Base-by-base conservation (phyloP, 2,797 vertebrate genomes). In the Scarus forsteni region DNA sequence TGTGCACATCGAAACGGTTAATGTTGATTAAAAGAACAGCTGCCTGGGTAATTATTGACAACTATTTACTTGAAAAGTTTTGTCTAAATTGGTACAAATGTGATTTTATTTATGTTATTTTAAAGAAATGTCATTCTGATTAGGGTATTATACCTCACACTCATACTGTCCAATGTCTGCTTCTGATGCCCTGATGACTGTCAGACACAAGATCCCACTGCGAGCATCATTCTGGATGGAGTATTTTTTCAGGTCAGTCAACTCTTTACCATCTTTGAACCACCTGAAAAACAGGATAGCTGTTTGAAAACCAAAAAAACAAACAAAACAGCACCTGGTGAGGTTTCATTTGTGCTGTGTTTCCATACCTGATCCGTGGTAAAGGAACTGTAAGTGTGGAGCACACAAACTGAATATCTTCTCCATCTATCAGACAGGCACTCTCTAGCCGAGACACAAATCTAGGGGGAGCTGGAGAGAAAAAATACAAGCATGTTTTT, bases 151-250 rank as follows among this genome's bases (percentile, higher is more conserved):
- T 88, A 99, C 98, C 96, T 99, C 96, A 79, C 97, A 99, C 85
- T 99, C 96, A 7, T 99, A 99, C 67, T 93, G 90, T 35, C 98
- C 98, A 58, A 97, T 88, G 73, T 99, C 97, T 12, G 93, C 91
- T 74, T 94, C 91, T 49, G 92, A 92, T 19, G 96, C 94, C 0
- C 88, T 88, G 73, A 85, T 92, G 75, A 99, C 90, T 14, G 95
- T 94, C 50, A 99, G 93, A 51, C 93, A 94, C 71, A 95, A 63
- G 1, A 96, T 88, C 7, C 97, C 97, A 18, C 96, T 98, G 38
- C 94, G 93, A 59, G 90, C 80, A 39, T 99, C 97, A 51, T 92
- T 96, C 67, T 93, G 77, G 49, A 93, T 93, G 59, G 87, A 86
- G 75, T 96, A 96, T 87, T 96, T 99, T 54, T 79, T 84, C 52